phyloP scores from a whole-genome alignment of 2,113 vertebrate species.

The Chaetodon auriga region DNA sequence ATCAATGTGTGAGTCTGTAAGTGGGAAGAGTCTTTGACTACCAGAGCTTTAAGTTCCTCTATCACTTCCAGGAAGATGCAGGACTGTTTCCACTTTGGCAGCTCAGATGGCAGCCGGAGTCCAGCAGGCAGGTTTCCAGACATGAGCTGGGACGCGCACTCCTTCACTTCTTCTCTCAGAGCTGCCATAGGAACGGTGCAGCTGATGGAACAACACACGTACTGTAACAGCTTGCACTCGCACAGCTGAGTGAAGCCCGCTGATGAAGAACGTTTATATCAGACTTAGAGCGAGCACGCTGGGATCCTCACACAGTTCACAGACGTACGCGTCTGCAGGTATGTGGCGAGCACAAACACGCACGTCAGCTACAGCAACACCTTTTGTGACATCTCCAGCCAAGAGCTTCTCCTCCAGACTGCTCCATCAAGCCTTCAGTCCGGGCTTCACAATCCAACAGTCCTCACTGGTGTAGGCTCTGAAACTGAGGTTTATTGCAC shows the following conservation, averaged over 20 bases:
- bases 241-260: conserved; percentile 22
- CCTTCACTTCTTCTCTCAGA: conserved; percentile 48
- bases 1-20: not conserved
- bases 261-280: not conserved
- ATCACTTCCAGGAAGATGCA: conserved; percentile 61
- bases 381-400: too few species aligned
- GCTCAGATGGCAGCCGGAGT: conserved; percentile 28
- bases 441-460: not conserved
- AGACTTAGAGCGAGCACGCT: conserved; percentile 6
- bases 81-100: conserved; percentile 61
- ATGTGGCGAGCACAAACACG: not conserved
- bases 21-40: conserved; percentile 19
- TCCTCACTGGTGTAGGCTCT: not conserved
- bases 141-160: conserved; percentile 35
- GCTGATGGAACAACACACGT: conserved; percentile 48
- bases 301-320: not conserved
- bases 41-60: conserved; percentile 30
- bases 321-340: not conserved
- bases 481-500: not conserved
- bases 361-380: too few species aligned
- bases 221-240: conserved; percentile 33
- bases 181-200: conserved; percentile 52
- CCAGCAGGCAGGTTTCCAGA: conserved; percentile 65
- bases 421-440: not conserved
- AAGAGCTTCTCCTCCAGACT: not conserved